Base-by-base conservation (phyloP, 1,140 invertebrate genomes). In the Bombus polaris region DNA sequence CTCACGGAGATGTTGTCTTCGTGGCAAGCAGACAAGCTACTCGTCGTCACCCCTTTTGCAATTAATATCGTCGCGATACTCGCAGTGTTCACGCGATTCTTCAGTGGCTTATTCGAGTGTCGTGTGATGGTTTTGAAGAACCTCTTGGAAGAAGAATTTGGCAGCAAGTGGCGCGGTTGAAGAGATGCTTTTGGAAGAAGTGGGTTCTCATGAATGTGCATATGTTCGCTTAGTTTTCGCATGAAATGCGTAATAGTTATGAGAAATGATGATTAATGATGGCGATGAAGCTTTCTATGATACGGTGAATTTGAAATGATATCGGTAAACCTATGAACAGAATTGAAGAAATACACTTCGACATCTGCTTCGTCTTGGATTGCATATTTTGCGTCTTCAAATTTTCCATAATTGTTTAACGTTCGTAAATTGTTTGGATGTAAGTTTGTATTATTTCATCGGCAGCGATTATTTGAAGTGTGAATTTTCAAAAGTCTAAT, bases 21-120 rank as follows among this genome's bases (percentile, higher is more conserved):
- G 77, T 86, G 83, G 9, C 10, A 2, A 44, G 22, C 13, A 70
- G 44, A 6, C 53, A 25, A 32, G 12, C 57, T 39, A 25, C 13
- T 42, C 59, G 32, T 25, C 57, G 15, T 44, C 59, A n/a, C 66
- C 81, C 86, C 76, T 32, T 68, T 78, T 42, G 62, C 71, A 81
- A 90, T 90, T 90, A 87, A 90, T 84, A 72, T 90, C 82, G 28
- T 68, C 65, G 59, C 79, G 76, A 78, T 80, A 76, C 59, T 10
- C 28, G 10, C 35, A 0, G 2, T 25, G 42, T 18, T 62, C 22
- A 6, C 10, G 47, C 28, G n/a, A 72, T 62, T 44, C n/a, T 70
- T 47, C 13, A 1, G 0, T 8, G n/a, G 28, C 59, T 18, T n/a
- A 32, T 73, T 35, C 13, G 18, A 9, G 25, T 1, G 15, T 35